Conservation (phyloP, 1,140 invertebrate species). For the Arctopsyche grandis region DNA sequence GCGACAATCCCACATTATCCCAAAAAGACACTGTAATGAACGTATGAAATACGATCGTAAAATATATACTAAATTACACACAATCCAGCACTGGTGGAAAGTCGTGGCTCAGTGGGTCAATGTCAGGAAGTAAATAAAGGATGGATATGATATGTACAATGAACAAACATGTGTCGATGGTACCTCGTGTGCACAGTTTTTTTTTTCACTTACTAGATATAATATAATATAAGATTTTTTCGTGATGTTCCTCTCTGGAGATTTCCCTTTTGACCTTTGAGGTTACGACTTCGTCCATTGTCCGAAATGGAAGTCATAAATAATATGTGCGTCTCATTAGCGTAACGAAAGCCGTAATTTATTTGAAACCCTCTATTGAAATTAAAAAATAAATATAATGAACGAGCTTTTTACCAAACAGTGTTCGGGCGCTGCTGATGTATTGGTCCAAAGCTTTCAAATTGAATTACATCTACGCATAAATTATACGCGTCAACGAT, state of each 20-base stretch:
- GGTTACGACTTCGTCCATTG: slow-evolving; percentile 12
- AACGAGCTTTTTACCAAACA: background rate
- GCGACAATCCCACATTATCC: background rate
- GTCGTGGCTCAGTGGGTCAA: slow-evolving; percentile 3
- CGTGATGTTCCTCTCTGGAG: too few relatives aligned
- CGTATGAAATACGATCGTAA: background rate
- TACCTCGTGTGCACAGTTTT: background rate
- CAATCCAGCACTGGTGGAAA: background rate
- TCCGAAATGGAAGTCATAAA: slow-evolving; percentile 6
- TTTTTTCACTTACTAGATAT: background rate
- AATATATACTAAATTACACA: background rate
- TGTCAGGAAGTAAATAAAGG: slow-evolving; percentile 21
- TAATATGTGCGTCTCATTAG: slow-evolving; percentile 11
- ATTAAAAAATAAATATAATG: slow-evolving; percentile 10
- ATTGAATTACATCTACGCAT: too few relatives aligned
- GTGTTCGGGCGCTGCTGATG: too few relatives aligned
- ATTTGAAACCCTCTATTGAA: slow-evolving; percentile 16
- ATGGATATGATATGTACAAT: background rate
- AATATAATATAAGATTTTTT: too few relatives aligned
- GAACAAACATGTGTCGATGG: background rate
- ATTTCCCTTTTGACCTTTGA: slow-evolving; percentile 21
- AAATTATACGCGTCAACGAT: too few relatives aligned
- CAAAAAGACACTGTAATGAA: background rate
- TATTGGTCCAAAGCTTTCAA: too few relatives aligned
- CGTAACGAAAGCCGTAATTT: slow-evolving; percentile 22